Conservation (phyloP, 1,140 invertebrate species). For the Drosophila obscura region DNA sequence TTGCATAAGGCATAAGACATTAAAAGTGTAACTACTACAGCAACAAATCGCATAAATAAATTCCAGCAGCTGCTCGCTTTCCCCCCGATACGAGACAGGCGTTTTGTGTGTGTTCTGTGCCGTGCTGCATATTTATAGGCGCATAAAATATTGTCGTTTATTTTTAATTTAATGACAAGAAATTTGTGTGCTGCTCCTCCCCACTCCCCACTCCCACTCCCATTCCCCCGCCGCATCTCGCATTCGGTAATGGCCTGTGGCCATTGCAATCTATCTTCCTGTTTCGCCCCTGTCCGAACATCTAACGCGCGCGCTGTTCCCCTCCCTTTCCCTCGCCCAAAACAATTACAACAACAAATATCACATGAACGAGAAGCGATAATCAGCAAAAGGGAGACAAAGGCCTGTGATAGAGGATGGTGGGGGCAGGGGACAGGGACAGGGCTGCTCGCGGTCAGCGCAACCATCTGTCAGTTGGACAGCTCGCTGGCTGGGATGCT, state of each 20-base stretch:
- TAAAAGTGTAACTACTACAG: constrained; percentile 50
- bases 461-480: constrained; percentile 61
- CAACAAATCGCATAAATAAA: constrained; percentile 70
- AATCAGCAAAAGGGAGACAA: constrained; percentile 53
- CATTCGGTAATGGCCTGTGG: constrained; percentile 74
- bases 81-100: constrained; percentile 36
- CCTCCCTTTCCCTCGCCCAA: constrained; percentile 59
- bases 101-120: constrained; percentile 32
- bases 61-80: constrained; percentile 75
- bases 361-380: constrained; percentile 66
- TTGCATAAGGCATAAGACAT: constrained; percentile 62
- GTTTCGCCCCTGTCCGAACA: constrained; percentile 30
- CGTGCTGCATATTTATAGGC: constrained; percentile 76
- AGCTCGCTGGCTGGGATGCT: not conserved
- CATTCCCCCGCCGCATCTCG: constrained; percentile 57
- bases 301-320: too few relatives aligned
- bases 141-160: constrained; percentile 83
- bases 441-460: constrained; percentile 43
- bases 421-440: not conserved
- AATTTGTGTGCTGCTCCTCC: constrained; percentile 45
- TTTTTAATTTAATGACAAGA: constrained; percentile 83
- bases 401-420: not conserved
- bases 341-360: constrained; percentile 80
- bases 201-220: not conserved
- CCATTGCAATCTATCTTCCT: constrained; percentile 81